phyloP scores from a whole-genome alignment of 1,140 invertebrate species.

The Homarus americanus region DNA sequence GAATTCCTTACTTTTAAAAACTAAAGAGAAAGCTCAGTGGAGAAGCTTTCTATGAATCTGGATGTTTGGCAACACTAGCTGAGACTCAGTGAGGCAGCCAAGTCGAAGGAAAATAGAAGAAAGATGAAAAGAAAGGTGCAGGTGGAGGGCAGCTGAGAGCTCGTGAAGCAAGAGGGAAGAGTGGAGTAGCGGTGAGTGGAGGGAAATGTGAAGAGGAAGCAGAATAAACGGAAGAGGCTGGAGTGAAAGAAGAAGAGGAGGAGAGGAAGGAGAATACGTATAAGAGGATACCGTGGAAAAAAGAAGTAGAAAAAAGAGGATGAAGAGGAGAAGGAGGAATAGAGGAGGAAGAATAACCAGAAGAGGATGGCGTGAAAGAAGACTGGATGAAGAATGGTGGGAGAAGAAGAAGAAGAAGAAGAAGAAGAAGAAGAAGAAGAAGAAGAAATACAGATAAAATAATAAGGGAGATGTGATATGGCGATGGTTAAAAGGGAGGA shows the following conservation, averaged over 20 bases:
- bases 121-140: neutral
- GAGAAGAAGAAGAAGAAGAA: neutral
- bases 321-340: neutral
- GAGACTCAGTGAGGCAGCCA: neutral
- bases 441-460: neutral
- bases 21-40: too few relatives aligned
- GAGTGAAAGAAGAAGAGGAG: neutral
- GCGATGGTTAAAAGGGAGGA: neutral
- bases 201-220: too few relatives aligned
- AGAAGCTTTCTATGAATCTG: too few relatives aligned
- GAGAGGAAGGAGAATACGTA: too few relatives aligned
- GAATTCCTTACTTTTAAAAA: too few relatives aligned
- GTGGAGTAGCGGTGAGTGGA: neutral
- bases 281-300: neutral
- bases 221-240: neutral
- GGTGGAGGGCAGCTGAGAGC: neutral
- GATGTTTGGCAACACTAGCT: too few relatives aligned
- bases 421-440: too few relatives aligned
- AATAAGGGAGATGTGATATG: too few relatives aligned
- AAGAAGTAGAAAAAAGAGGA: neutral
- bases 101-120: neutral
- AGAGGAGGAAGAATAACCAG: neutral
- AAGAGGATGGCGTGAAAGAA: neutral
- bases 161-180: too few relatives aligned
- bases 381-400: neutral